Evolutionary conservation across 1,140 invertebrate species (phyloP).

Genomic region (Brachionus koreanus): DNA sequence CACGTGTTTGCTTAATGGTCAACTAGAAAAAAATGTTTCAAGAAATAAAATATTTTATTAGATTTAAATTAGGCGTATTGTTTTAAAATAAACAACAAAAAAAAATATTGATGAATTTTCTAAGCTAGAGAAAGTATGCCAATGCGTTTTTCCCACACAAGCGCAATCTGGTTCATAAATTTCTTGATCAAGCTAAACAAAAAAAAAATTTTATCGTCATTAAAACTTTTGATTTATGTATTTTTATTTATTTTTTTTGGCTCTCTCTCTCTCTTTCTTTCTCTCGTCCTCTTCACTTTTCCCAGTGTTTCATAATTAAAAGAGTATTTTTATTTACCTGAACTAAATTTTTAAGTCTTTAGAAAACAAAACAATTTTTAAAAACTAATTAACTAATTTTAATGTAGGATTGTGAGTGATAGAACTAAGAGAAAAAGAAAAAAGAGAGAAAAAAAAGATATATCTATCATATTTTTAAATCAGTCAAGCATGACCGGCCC

Average conservation of each 20-base stretch:
- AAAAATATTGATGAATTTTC: not conserved
- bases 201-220: not conserved
- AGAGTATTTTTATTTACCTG: conserved; percentile 14
- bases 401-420: conserved; percentile 30
- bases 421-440: not conserved
- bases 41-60: not conserved
- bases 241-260: not conserved
- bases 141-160: not conserved
- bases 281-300: not conserved
- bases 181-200: not conserved
- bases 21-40: not conserved
- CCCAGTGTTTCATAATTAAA: conserved; percentile 1
- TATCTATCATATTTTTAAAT: not conserved
- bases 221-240: not conserved
- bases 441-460: conserved; percentile 4
- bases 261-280: not conserved
- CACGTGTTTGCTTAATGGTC: not conserved
- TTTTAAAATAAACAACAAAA: not conserved
- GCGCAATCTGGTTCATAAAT: not conserved
- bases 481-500: conserved; percentile 24
- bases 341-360: conserved; percentile 38
- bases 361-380: not conserved
- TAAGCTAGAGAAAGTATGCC: not conserved
- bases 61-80: not conserved
- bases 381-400: conserved; percentile 39